phyloP scores from a whole-genome alignment of 1,140 invertebrate genomes.

The Drosophila trapezifrons region DNA sequence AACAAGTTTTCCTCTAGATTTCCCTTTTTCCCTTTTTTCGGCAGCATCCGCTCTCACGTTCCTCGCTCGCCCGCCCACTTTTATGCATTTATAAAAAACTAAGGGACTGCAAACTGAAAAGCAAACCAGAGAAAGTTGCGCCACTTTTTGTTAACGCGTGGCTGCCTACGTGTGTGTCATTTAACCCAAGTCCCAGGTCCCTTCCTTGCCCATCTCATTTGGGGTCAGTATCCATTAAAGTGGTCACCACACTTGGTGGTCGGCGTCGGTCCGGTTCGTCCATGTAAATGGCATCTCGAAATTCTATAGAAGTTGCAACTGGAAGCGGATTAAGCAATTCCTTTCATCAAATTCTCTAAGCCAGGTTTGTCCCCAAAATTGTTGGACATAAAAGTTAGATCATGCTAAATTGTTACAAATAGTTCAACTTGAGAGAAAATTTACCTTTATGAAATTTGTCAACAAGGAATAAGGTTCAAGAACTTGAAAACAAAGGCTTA shows the following conservation, averaged over 20 bases:
- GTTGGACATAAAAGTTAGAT: neutral
- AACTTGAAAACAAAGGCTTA: no score
- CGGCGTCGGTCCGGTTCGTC: constrained; percentile 9
- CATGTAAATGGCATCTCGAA: constrained; percentile 30
- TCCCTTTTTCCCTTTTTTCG: constrained; percentile 24
- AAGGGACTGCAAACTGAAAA: constrained; percentile 64
- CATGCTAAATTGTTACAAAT: constrained; percentile 3
- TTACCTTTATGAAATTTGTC: no score
- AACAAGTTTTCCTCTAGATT: constrained; percentile 63
- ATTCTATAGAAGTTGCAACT: constrained; percentile 3
- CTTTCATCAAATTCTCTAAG: constrained; percentile 1
- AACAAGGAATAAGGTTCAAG: no score
- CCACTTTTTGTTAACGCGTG: constrained; percentile 64
- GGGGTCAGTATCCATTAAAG: constrained; percentile 33
- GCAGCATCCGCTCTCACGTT: constrained; percentile 17
- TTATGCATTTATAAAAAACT: constrained; percentile 70
- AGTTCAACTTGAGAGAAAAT: neutral
- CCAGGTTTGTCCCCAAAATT: no score
- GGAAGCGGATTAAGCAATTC: constrained; percentile 22
- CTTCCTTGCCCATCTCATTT: constrained; percentile 16
- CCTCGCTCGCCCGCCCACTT: constrained; percentile 35
- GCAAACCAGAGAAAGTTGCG: constrained; percentile 63
- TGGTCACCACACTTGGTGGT: constrained; percentile 18
- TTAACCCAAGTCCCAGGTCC: constrained; percentile 24
- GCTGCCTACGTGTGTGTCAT: constrained; percentile 58